phyloP scores from a whole-genome alignment of 2,888 invertebrate species.

The Pardosa pseudoannulata region DNA sequence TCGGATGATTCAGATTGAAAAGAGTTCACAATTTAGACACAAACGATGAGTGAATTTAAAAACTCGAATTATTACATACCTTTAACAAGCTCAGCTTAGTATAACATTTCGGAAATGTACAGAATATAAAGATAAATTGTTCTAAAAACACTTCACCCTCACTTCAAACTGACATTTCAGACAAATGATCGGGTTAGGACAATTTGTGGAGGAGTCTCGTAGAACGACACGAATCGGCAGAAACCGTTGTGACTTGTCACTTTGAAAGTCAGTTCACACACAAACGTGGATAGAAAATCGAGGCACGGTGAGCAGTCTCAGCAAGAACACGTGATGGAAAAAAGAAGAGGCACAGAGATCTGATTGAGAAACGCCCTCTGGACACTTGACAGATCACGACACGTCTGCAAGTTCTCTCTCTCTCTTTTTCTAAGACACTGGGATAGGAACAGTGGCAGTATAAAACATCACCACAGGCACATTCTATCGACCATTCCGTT shows the following conservation, averaged over 20 bases:
- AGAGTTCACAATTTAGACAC: no score
- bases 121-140: no score
- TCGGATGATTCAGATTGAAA: background rate
- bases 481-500: background rate
- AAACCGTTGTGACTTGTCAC: no score
- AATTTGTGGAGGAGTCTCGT: no score
- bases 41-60: background rate
- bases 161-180: background rate
- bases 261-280: no score
- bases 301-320: background rate
- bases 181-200: no score
- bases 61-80: background rate
- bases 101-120: background rate
- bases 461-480: background rate
- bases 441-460: background rate
- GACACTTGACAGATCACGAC: background rate
- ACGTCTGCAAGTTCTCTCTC: background rate
- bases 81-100: background rate
- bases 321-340: background rate
- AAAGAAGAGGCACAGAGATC: conserved; percentile 10
- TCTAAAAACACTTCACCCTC: background rate
- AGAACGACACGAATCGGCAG: no score
- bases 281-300: background rate
- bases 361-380: conserved; percentile 3
- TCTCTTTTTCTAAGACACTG: conserved; percentile 19